Percentiles rank a stretch among this genome's conserved stretches.
Evolutionary conservation across 2,113 vertebrate genomes (phyloP).

Genomic region (Epinephelus fuscoguttatus): DNA sequence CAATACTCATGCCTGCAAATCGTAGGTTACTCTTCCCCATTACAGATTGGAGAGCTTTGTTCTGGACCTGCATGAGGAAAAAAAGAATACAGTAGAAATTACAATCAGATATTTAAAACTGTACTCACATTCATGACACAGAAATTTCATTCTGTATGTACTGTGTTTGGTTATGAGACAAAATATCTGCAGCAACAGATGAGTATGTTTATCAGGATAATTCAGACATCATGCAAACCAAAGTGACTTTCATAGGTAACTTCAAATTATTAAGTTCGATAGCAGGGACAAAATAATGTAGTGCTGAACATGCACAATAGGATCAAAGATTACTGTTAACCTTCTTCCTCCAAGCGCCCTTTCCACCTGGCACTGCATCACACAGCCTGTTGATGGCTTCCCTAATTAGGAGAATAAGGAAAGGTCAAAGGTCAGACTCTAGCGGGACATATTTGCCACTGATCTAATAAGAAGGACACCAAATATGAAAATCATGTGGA

Average conservation of each 20-base stretch:
- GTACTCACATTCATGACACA: background rate
- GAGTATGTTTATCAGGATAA: too few relatives aligned
- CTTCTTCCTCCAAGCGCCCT: conserved; percentile 95
- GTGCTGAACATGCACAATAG: background rate
- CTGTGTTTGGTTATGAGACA: background rate
- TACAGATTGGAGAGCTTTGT: conserved; percentile 91
- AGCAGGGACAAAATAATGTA: conserved; percentile 1
- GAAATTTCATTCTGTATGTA: background rate
- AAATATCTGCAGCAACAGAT: background rate
- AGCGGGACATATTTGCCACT: background rate
- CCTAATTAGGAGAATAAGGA: conserved; percentile 77
- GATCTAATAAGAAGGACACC: conserved; percentile 6
- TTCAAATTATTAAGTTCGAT: background rate
- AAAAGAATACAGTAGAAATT: background rate
- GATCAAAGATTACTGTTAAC: conserved; percentile 71
- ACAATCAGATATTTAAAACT: background rate
- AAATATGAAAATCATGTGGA: background rate
- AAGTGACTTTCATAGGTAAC: background rate
- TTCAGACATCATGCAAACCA: background rate
- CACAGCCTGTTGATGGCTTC: conserved; percentile 98
- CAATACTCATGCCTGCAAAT: conserved; percentile 95
- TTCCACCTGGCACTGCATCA: conserved; percentile 92
- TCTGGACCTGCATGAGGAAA: conserved; percentile 81
- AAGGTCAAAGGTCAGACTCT: conserved; percentile 41
- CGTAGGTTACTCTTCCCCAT: conserved; percentile 96